Evolutionary conservation across 2,797 vertebrate species (phyloP).

Genomic region (Bradypodion ventrale): DNA sequence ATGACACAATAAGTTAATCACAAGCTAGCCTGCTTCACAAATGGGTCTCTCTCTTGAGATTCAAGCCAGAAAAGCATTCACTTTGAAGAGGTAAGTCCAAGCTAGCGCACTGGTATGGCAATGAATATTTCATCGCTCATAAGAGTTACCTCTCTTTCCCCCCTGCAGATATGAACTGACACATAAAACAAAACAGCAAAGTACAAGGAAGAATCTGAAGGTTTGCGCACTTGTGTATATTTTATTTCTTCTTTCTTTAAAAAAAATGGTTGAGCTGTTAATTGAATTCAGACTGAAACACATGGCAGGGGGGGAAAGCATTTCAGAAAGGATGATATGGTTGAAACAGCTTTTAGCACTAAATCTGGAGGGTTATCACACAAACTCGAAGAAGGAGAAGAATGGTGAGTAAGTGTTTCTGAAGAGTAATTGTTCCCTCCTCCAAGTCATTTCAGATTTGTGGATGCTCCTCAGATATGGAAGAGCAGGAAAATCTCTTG

Average conservation of each 20-base stretch:
- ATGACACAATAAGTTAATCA: constrained; percentile 54
- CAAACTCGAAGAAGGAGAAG: not conserved
- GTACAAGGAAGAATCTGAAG: constrained; percentile 3
- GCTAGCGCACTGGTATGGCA: constrained; percentile 6
- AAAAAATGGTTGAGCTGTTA: not conserved
- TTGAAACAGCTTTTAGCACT: not conserved
- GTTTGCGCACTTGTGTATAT: constrained; percentile 22
- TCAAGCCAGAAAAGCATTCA: constrained; percentile 12
- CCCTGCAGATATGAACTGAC: constrained; percentile 23
- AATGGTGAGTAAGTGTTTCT: not conserved
- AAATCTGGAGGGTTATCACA: not conserved
- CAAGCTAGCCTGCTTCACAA: constrained; percentile 28
- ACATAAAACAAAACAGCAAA: constrained; percentile 47
- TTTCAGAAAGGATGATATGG: not conserved
- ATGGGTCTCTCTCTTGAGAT: constrained; percentile 46
- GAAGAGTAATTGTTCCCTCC: not conserved
- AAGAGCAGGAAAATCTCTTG: too few species aligned
- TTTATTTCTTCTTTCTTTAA: constrained; percentile 4
- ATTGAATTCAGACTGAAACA: constrained; percentile 6
- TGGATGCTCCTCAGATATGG: not conserved
- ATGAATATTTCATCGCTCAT: constrained; percentile 67
- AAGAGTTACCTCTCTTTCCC: constrained; percentile 48
- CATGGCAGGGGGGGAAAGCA: not conserved
- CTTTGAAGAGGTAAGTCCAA: constrained; percentile 58
- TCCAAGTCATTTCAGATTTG: not conserved